Evolutionary conservation across 2,888 invertebrate genomes (phyloP).

Genomic region (Horisme vitalbata): DNA sequence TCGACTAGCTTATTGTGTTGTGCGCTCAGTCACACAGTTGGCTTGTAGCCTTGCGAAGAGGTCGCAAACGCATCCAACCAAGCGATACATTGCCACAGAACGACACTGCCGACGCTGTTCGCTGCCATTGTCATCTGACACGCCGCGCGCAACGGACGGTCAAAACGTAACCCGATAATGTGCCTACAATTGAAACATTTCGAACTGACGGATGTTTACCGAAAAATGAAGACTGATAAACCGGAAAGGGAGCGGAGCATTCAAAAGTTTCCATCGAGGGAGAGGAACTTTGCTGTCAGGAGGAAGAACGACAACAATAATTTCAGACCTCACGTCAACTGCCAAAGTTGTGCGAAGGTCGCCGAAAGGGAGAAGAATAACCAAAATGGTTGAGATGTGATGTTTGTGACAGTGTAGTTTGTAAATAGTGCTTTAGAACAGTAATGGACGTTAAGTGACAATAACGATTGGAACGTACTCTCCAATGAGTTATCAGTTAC

Average conservation of each 20-base stretch:
- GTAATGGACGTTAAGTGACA: background rate
- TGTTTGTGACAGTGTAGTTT: slow-evolving; percentile 6
- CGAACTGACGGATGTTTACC: slow-evolving; percentile 69
- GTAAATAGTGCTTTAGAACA: slow-evolving; percentile 4
- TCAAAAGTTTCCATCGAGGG: slow-evolving; percentile 87
- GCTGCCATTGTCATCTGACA: slow-evolving; percentile 32
- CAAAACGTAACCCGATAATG: slow-evolving; percentile 46
- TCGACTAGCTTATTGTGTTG: slow-evolving; percentile 14
- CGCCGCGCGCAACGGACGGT: slow-evolving; percentile 30
- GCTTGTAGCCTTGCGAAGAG: slow-evolving; percentile 49
- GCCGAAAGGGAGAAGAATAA: slow-evolving; percentile 59
- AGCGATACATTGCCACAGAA: slow-evolving; percentile 22
- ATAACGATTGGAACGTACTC: too few relatives aligned
- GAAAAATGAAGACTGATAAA: slow-evolving; percentile 49
- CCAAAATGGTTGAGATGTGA: slow-evolving; percentile 41
- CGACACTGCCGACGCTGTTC: background rate
- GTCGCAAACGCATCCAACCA: slow-evolving; percentile 50
- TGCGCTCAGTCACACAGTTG: slow-evolving; percentile 37
- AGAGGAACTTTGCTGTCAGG: slow-evolving; percentile 86
- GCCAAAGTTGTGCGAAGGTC: slow-evolving; percentile 64
- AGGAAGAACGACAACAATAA: slow-evolving; percentile 78
- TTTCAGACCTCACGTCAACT: slow-evolving; percentile 65
- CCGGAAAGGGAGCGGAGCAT: slow-evolving; percentile 58
- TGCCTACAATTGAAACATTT: slow-evolving; percentile 71
- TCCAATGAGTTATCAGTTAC: too few relatives aligned